These are phyloP conservation scores for Prunella himalayana DNA, from an alignment of 2,113 vertebrate species.

Conservation along the genomic window DNA sequence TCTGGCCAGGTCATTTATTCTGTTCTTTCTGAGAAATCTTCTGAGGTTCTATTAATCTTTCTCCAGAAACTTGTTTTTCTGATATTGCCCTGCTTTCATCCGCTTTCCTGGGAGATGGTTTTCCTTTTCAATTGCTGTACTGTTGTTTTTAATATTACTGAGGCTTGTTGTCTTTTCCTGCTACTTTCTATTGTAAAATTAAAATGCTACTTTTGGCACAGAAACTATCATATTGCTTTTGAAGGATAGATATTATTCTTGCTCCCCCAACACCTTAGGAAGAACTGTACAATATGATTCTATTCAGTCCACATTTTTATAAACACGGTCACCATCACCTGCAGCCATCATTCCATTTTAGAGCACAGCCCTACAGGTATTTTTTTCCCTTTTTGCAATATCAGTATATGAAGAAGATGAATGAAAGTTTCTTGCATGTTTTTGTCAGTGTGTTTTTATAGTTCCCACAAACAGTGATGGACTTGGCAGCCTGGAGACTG, in stretches of 20 bases:
- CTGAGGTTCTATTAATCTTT: not conserved
- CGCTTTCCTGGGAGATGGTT: not conserved
- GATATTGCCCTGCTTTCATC: not conserved
- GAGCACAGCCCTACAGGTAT: not conserved
- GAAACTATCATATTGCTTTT: not conserved
- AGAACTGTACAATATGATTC: not conserved
- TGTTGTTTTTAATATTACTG: not conserved
- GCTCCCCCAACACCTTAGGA: not conserved
- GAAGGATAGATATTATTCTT: constrained; percentile 5
- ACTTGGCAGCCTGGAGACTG: constrained; percentile 34
- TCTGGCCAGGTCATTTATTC: not conserved
- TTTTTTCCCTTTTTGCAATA: constrained; percentile 13
- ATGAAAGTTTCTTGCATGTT: constrained; percentile 31
- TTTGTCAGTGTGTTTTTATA: constrained; percentile 36
- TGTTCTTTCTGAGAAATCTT: not conserved
- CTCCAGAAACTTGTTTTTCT: not conserved
- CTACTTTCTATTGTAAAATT: not conserved
- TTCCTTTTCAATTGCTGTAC: not conserved
- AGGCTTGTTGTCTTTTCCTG: not conserved
- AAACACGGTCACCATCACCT: not conserved
- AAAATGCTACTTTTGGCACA: constrained; percentile 3
- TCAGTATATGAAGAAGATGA: constrained; percentile 23
- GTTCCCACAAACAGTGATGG: not conserved
- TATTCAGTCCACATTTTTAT: constrained; percentile 45
- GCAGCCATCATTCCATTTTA: constrained; percentile 3